Conservation (phyloP, 2,888 invertebrate genomes). For the Microplitis manilae region DNA sequence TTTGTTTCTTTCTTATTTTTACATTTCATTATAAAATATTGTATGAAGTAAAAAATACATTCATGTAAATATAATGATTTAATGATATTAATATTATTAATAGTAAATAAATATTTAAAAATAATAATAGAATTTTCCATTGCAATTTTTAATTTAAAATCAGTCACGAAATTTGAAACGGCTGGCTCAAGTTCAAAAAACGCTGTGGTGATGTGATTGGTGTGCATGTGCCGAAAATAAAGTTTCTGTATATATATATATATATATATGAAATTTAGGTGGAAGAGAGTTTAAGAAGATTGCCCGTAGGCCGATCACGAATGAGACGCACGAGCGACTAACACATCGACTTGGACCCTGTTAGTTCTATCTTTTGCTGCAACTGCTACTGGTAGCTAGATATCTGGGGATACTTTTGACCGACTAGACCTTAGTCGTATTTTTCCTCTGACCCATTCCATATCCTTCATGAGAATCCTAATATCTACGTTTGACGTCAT, state of each 20-base stretch:
- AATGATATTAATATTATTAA: neutral
- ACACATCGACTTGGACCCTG: constrained; percentile 52
- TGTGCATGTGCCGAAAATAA: constrained; percentile 6
- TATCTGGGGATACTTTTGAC: constrained; percentile 19
- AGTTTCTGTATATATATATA: constrained; percentile 9
- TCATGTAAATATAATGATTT: too few species aligned
- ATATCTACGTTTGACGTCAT: constrained; percentile 70
- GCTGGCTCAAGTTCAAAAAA: constrained; percentile 25
- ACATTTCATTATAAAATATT: neutral
- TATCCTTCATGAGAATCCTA: constrained; percentile 65
- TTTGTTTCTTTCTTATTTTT: neutral
- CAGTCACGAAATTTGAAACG: constrained; percentile 16
- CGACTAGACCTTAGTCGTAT: constrained; percentile 21
- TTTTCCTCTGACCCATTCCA: constrained; percentile 49
- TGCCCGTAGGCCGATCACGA: constrained; percentile 68
- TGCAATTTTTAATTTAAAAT: constrained; percentile 21
- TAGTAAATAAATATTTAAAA: constrained; percentile 36
- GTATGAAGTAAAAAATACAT: too few species aligned
- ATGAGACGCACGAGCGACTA: constrained; percentile 65
- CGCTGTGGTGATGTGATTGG: constrained; percentile 2
- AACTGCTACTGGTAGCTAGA: neutral
- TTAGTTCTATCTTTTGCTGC: neutral
- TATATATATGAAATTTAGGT: constrained; percentile 9
- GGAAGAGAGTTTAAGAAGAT: constrained; percentile 36
- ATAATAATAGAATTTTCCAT: constrained; percentile 21